A percentile compares a stretch with the other conserved stretches of the same genome.
phyloP scores from a whole-genome alignment of 2,797 vertebrate genomes.

The Syndactyla subalaris region DNA sequence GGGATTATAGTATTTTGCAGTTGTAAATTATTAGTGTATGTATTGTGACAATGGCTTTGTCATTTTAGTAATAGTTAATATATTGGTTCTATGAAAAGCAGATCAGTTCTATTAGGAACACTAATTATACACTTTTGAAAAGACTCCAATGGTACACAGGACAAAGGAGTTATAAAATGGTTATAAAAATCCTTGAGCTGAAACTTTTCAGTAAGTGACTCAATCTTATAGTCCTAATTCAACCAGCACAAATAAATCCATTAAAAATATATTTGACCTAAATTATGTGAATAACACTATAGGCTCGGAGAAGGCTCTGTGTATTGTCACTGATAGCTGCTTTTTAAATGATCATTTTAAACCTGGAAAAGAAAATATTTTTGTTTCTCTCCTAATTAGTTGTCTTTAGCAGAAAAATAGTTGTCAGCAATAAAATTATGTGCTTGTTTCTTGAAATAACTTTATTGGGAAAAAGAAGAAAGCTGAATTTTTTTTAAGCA shows the following conservation, averaged over 20 bases:
- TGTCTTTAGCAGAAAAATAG: background rate
- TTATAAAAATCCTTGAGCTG: constrained; percentile 58
- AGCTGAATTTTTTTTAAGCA: background rate
- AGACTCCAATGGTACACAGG: constrained; percentile 51
- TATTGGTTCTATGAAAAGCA: constrained; percentile 59
- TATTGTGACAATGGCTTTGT: constrained; percentile 44
- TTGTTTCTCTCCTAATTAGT: background rate
- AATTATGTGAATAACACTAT: constrained; percentile 23
- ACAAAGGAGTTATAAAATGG: constrained; percentile 56
- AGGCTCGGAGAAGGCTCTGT: background rate
- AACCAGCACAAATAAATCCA: constrained; percentile 57
- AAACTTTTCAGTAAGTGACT: constrained; percentile 37
- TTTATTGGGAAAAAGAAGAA: background rate
- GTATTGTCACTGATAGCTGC: background rate
- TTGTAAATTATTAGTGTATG: background rate
- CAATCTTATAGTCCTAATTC: constrained; percentile 16
- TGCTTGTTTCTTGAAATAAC: background rate
- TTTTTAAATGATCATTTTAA: background rate
- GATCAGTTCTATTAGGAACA: constrained; percentile 56
- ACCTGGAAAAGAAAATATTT: background rate
- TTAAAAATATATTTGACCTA: constrained; percentile 33
- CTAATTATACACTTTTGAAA: constrained; percentile 57
- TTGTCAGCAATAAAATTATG: background rate
- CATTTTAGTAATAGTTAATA: constrained; percentile 39
- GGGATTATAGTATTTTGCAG: background rate